Percentiles rank a stretch among this genome's conserved stretches.
Conservation (phyloP, 2,113 vertebrate genomes). For the Cryptomyrus ogoouensis region DNA sequence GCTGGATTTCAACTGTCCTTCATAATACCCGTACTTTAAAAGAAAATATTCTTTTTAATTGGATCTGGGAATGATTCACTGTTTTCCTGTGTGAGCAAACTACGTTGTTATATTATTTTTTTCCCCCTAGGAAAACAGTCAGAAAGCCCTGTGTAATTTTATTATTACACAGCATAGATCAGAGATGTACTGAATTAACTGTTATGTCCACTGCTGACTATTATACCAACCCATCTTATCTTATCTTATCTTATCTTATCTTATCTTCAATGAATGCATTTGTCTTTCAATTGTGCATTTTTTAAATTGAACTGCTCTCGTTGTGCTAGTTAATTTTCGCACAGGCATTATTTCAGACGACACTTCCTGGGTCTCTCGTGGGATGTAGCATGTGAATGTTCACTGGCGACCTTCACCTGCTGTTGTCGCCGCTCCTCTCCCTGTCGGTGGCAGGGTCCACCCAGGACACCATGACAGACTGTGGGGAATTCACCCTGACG, state of each 20-base stretch:
- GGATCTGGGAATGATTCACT: neutral
- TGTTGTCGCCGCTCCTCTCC: conserved; percentile 54
- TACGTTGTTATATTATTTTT: neutral
- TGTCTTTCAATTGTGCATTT: neutral
- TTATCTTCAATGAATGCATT: neutral
- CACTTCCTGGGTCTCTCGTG: neutral
- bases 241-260: neutral
- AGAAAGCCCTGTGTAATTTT: neutral
- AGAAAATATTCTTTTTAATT: neutral
- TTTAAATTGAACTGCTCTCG: neutral
- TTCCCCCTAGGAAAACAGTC: neutral
- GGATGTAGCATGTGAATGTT: neutral
- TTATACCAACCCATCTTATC: neutral
- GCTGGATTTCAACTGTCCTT: neutral
- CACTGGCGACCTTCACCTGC: conserved; percentile 44
- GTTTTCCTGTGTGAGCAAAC: neutral
- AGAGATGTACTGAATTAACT: neutral
- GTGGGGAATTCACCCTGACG: conserved; percentile 89
- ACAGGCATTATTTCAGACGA: neutral
- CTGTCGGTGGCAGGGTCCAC: conserved; percentile 79
- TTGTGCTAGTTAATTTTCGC: neutral
- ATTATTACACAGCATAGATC: neutral
- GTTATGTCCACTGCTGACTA: neutral
- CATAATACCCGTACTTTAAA: neutral
- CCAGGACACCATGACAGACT: conserved; percentile 90